phyloP scores from a whole-genome alignment of 2,113 vertebrate species.

The Sylvietta virens region DNA sequence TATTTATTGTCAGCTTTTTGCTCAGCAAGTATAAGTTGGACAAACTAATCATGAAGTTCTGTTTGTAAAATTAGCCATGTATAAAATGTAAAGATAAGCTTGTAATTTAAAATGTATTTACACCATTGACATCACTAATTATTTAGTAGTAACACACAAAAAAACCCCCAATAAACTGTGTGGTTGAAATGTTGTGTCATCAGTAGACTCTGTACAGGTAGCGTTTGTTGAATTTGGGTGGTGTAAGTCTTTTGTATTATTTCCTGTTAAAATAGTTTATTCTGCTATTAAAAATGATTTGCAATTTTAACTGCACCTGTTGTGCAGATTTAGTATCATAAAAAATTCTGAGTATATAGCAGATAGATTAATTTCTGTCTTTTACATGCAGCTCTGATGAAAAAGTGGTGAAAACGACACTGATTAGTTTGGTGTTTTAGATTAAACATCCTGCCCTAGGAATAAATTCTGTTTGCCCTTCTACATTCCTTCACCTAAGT shows the following conservation, averaged over 20 bases:
- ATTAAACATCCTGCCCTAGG: background rate
- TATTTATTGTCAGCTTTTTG: slow-evolving; percentile 65
- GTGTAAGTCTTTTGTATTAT: background rate
- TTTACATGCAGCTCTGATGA: background rate
- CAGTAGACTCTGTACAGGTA: background rate
- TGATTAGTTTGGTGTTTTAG: background rate
- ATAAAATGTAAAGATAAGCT: slow-evolving; percentile 67
- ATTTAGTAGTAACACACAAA: slow-evolving; percentile 17
- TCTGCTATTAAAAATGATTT: background rate
- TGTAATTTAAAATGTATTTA: slow-evolving; percentile 74
- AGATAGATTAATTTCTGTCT: background rate
- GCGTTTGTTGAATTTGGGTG: background rate
- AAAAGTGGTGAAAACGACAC: background rate
- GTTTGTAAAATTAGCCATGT: slow-evolving; percentile 70
- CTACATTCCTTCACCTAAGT: slow-evolving; percentile 10
- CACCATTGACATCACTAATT: slow-evolving; percentile 62
- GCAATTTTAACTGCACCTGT: background rate
- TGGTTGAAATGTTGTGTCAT: background rate
- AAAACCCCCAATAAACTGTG: slow-evolving; percentile 40
- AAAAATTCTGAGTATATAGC: background rate
- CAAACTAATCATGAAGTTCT: slow-evolving; percentile 24
- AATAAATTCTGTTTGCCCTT: slow-evolving; percentile 24
- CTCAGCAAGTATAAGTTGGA: slow-evolving; percentile 20
- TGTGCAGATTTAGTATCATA: background rate
- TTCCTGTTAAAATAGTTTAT: slow-evolving; percentile 26